Evolutionary conservation across 2,113 vertebrate genomes (phyloP).

Genomic region (Dromaius novaehollandiae): DNA sequence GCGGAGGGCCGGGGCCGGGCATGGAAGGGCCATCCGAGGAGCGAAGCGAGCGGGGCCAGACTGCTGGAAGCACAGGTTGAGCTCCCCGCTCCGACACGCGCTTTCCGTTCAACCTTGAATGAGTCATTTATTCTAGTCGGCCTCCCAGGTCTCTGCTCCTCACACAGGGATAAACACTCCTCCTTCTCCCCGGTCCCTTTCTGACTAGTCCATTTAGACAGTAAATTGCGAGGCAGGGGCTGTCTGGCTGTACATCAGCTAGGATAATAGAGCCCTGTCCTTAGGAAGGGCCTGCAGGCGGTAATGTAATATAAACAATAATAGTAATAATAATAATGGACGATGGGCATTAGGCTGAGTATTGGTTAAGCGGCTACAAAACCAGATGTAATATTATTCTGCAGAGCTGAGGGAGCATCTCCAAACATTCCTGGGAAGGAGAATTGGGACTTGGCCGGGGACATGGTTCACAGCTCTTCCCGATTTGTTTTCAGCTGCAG

Average conservation of each 20-base stretch:
- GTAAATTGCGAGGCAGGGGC: not conserved
- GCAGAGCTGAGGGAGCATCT: slow-evolving; percentile 43
- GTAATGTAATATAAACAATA: slow-evolving; percentile 63
- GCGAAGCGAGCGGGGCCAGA: not conserved
- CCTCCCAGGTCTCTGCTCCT: not conserved
- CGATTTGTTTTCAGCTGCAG: not conserved
- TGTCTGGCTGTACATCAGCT: slow-evolving; percentile 47
- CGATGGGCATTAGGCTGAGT: slow-evolving; percentile 62
- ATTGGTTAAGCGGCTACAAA: slow-evolving; percentile 59
- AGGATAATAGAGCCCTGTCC: slow-evolving; percentile 54
- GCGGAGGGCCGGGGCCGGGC: not conserved
- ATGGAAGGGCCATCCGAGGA: not conserved
- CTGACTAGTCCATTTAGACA: slow-evolving; percentile 28
- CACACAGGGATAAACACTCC: not conserved
- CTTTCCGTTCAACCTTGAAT: not conserved
- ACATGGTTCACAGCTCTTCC: slow-evolving; percentile 8
- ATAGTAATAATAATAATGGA: slow-evolving; percentile 70
- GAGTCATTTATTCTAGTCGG: not conserved
- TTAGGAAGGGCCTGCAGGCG: slow-evolving; percentile 27
- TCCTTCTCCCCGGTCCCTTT: slow-evolving; percentile 24
- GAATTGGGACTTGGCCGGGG: not conserved
- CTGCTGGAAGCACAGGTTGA: not conserved
- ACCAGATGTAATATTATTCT: slow-evolving; percentile 61
- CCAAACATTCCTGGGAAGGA: slow-evolving; percentile 50
- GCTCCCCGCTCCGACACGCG: rapidly evolving